A percentile compares a stretch with the other conserved stretches of the same genome.
Evolutionary conservation across 2,113 vertebrate species (phyloP).

Genomic region (Rhadina sibilatrix): DNA sequence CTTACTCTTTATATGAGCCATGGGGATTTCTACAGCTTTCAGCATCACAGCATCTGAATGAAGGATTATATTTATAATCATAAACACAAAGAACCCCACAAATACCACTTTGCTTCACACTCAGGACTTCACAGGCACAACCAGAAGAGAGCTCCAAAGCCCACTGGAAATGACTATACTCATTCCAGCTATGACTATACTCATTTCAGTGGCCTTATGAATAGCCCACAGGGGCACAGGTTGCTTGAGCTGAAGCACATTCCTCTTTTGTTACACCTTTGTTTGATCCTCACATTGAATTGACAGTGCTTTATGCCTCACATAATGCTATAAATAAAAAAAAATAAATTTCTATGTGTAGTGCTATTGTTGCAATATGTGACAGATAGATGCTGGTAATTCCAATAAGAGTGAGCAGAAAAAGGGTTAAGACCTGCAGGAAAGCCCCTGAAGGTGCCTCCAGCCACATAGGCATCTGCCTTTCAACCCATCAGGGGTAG

Average conservation of each 20-base stretch:
- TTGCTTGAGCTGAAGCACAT: background rate
- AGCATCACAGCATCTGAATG: background rate
- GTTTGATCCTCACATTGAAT: background rate
- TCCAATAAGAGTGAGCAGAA: background rate
- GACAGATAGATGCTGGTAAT: background rate
- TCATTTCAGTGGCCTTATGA: background rate
- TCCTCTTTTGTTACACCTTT: background rate
- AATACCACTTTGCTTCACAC: background rate
- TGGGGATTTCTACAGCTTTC: conserved; percentile 6
- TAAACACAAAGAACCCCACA: background rate
- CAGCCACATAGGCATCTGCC: background rate
- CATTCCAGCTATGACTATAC: background rate
- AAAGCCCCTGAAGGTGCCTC: background rate
- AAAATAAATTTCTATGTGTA: background rate
- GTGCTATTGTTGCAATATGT: accelerated
- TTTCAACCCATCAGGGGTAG: background rate
- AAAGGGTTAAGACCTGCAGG: background rate
- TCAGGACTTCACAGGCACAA: background rate
- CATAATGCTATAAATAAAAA: background rate
- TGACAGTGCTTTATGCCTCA: background rate
- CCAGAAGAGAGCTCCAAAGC: background rate
- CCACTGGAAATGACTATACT: background rate
- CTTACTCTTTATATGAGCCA: background rate
- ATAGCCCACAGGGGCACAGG: background rate
- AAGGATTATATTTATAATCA: background rate